Evolutionary conservation across 2,797 vertebrate genomes (phyloP), one percentile per base, ranked within the genome.

Genomic region (Semotilus atromaculatus): DNA sequence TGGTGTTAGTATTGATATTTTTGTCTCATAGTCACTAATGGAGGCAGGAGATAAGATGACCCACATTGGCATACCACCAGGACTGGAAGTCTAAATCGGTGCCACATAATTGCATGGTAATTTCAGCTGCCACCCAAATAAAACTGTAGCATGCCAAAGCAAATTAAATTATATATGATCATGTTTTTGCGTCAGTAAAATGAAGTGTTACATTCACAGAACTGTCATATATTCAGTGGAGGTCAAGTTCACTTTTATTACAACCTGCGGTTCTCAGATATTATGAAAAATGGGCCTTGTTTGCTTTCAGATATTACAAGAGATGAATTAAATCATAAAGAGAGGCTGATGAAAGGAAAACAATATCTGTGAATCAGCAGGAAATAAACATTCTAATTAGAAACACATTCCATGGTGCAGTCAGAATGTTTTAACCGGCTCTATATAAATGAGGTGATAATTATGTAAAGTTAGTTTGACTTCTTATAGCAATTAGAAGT

Each of bases 1-100:
- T 90, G 88, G 89, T 87, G 88, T 90, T 86, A 78, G 78, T 87
- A 88, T 89, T 81, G 73, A 88, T 91, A 83, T 92, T 85, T 83
- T 79, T 89, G 84, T 86, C 82, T 83, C 83, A 89, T 21, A 80
- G 68, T 84, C 86, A 85, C 88, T 86, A 82, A 88, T 72, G 87
- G 89, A 91, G 83, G 84, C 70, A 55, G 85, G 87, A 90, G 91
- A 91, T 93, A 92, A 93, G 91, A 88, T 85, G 90, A 87, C 87
- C 90, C 89, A 81, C 89, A 45, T n/a, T 40, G 43, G 53, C 31
- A 23, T 72, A 81, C 80, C 72, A 38, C 31, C 38, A 43, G 62
- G 45, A 23, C 70, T 51, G 58, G 3, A 40, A 81, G 45, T 75
- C 67, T 79, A 82, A 86, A 64, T 82, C 31, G 23, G 43, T 21